Evolutionary conservation across 2,888 invertebrate species (phyloP).

Genomic region (Iselma pallidipennis): DNA sequence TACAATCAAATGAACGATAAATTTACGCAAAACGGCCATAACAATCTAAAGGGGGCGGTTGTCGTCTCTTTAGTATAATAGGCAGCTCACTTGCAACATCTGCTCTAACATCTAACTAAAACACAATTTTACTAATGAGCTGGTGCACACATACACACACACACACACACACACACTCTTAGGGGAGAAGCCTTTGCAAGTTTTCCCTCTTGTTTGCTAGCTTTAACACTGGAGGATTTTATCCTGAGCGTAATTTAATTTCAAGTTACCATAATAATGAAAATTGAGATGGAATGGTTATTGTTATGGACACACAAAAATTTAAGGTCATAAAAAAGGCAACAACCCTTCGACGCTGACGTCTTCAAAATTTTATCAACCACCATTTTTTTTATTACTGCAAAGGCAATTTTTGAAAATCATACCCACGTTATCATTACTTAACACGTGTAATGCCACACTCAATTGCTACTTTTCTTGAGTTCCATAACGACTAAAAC

Average conservation of each 20-base stretch:
- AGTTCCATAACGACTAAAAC: too few relatives aligned
- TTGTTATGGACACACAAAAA: not conserved
- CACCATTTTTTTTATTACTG: too few relatives aligned
- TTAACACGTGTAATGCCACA: too few relatives aligned
- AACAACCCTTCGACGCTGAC: too few relatives aligned
- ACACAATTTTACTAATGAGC: slow-evolving; percentile 28
- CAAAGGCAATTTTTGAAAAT: too few relatives aligned
- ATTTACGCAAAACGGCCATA: slow-evolving; percentile 1
- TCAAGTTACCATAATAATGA: not conserved
- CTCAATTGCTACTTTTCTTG: too few relatives aligned
- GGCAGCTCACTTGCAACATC: slow-evolving; percentile 17
- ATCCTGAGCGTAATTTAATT: not conserved
- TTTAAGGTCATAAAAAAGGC: too few relatives aligned
- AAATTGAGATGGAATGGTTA: not conserved
- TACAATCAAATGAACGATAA: slow-evolving; percentile 3
- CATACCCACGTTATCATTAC: too few relatives aligned
- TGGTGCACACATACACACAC: slow-evolving; percentile 15
- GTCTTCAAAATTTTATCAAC: too few relatives aligned
- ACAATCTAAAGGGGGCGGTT: slow-evolving; percentile 1
- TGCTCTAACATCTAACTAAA: slow-evolving; percentile 23
- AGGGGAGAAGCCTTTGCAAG: not conserved
- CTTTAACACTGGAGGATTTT: not conserved
- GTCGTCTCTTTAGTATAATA: slow-evolving; percentile 5
- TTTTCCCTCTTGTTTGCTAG: not conserved
- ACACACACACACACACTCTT: slow-evolving; percentile 13